Base-by-base conservation (phyloP, 2,113 vertebrate species). In the Gallinago paraguaiae region DNA sequence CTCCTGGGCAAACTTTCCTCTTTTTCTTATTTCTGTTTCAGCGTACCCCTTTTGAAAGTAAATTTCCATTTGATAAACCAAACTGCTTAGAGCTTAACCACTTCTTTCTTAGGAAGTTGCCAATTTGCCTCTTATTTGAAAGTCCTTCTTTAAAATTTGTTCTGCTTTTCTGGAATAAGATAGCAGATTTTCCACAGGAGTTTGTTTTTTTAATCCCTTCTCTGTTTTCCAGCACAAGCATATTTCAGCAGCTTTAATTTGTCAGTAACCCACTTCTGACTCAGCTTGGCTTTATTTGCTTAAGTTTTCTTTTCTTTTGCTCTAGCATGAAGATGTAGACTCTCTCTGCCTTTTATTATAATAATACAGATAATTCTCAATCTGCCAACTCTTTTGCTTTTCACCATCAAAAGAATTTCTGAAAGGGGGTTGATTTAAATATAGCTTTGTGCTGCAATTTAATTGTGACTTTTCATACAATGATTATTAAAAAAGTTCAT, bases 151-250 rank as follows among this genome's bases (percentile, higher is more conserved):
- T 92, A 86, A 93, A 95, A 95, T 82, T 53, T 0, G 77, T 95
- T 96, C 94, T 95, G 89, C 91, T 95, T 94, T 85, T 93, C 77
- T 87, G 78, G 81, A 97, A 53, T 89, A 93, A 95, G 91, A 95
- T 92, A 93, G 89, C 69, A 91, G 80, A 92, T 95, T 95, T 94
- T 96, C 54, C 94, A 95, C 91, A 90, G 93, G 81, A 93, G 78
- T 71, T 84, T 81, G 19, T 54, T 93, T 97, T 92, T 92, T 95
- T 91, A 96, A 95, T 95, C 89, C 67, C 48, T 89, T 89, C 69
- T 27, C 69, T 87, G 57, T 91, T 95, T 92, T 85, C 48, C 48
- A 89, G 69, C 39, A 92, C 27, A 89, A 85, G 77, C 1, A 5
- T 93, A 84, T 95, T 92, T 95, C 61, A 85, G 39, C 67, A 84